These are phyloP conservation scores for Drosophila prosaltans DNA, from an alignment of 1,140 invertebrate species.

Conservation along the genomic window DNA sequence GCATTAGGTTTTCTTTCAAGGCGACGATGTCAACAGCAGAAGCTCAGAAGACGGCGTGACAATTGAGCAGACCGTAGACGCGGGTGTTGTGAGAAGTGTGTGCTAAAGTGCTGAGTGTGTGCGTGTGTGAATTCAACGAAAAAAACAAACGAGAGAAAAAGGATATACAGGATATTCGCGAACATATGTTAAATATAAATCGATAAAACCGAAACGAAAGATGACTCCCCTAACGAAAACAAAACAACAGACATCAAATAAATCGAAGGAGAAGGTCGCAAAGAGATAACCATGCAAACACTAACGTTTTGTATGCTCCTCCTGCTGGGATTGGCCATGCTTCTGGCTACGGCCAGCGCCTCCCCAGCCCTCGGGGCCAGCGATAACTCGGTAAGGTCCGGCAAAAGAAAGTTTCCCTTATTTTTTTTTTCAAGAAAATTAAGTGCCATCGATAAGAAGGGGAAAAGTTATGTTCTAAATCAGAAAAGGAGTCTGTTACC, in stretches of 20 bases:
- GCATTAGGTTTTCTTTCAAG: slow-evolving; percentile 83
- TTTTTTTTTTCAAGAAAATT: neutral
- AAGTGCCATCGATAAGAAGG: neutral
- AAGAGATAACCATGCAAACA: slow-evolving; percentile 51
- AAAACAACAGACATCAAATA: slow-evolving; percentile 22
- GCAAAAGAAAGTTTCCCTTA: slow-evolving; percentile 4
- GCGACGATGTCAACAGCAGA: slow-evolving; percentile 80
- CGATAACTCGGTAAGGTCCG: slow-evolving; percentile 71
- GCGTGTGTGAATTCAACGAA: neutral
- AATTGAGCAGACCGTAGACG: slow-evolving; percentile 63
- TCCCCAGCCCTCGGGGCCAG: slow-evolving; percentile 62
- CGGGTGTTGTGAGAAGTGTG: slow-evolving; percentile 55
- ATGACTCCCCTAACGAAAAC: slow-evolving; percentile 15
- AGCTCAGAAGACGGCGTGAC: slow-evolving; percentile 51
- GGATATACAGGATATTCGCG: slow-evolving; percentile 56
- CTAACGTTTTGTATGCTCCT: slow-evolving; percentile 61
- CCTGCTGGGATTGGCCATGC: slow-evolving; percentile 54
- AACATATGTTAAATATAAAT: slow-evolving; percentile 17
- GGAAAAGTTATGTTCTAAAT: neutral
- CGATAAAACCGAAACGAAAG: slow-evolving; percentile 8
- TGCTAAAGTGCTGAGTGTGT: slow-evolving; percentile 26
- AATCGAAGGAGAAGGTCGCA: neutral
- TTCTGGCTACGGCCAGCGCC: slow-evolving; percentile 57
- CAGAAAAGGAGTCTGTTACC: neutral
- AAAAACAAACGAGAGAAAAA: slow-evolving; percentile 31